A percentile compares a stretch with the other conserved stretches of the same genome.
Conservation (phyloP, 2,888 invertebrate genomes). For the Congeria kusceri region DNA sequence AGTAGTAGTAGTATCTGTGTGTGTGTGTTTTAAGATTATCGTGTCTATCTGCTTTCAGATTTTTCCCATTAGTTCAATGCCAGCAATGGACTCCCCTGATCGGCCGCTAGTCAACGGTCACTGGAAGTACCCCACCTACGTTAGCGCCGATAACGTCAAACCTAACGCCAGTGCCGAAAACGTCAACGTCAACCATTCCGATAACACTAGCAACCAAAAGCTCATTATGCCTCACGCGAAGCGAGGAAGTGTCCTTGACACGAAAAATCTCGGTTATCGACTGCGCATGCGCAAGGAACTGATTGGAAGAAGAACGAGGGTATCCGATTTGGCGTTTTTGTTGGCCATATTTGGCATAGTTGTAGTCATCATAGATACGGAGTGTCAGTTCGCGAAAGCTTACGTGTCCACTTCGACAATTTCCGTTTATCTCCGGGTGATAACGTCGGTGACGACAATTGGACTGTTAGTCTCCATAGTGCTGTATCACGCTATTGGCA, state of each 20-base stretch:
- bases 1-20: too few species aligned
- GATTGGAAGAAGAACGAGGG: constrained; percentile 71
- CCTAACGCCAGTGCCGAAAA: too few species aligned
- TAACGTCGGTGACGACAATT: constrained; percentile 73
- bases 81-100: constrained; percentile 72
- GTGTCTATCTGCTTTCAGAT: constrained; percentile 48
- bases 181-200: constrained; percentile 30
- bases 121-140: constrained; percentile 73
- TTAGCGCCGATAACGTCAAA: constrained; percentile 65
- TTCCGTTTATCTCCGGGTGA: constrained; percentile 71
- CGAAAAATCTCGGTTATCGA: constrained; percentile 73
- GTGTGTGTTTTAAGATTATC: too few species aligned
- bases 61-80: constrained; percentile 57
- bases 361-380: constrained; percentile 74
- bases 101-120: constrained; percentile 69
- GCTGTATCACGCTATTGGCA: constrained; percentile 73
- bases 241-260: constrained; percentile 56
- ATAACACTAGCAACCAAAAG: constrained; percentile 68
- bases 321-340: constrained; percentile 75
- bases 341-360: constrained; percentile 74
- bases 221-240: constrained; percentile 68
- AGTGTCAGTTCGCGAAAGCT: constrained; percentile 69
- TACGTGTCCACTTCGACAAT: constrained; percentile 57
- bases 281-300: constrained; percentile 75
- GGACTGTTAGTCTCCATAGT: constrained; percentile 69